phyloP scores from a whole-genome alignment of 1,140 invertebrate species.

The Zaprionus africanus region DNA sequence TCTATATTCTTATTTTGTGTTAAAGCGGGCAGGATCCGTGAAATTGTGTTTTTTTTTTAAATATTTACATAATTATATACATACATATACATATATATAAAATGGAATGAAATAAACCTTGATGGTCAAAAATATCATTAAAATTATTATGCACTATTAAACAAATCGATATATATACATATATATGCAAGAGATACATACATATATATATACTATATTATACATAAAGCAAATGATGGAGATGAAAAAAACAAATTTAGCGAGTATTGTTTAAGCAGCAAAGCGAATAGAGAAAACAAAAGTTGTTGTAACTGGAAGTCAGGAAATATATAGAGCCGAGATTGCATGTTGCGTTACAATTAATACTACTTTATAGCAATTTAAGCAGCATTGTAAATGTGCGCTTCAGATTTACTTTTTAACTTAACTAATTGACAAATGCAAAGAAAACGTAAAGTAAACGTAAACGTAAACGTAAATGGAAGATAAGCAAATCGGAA shows the following conservation, averaged over 20 bases:
- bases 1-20: slow-evolving; percentile 61
- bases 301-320: slow-evolving; percentile 50
- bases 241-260: slow-evolving; percentile 20
- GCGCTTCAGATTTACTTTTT: slow-evolving; percentile 78
- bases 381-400: slow-evolving; percentile 81
- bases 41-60: slow-evolving; percentile 45
- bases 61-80: slow-evolving; percentile 16
- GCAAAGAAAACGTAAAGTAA: slow-evolving; percentile 27
- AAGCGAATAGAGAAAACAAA: slow-evolving; percentile 26
- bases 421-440: slow-evolving; percentile 53
- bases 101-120: slow-evolving; percentile 68
- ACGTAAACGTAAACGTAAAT: slow-evolving; percentile 36
- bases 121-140: slow-evolving; percentile 84
- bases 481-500: slow-evolving; percentile 12
- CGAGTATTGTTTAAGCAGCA: slow-evolving; percentile 45
- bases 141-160: slow-evolving; percentile 65
- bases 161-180: slow-evolving; percentile 45
- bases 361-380: slow-evolving; percentile 77
- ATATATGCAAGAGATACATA: slow-evolving; percentile 26
- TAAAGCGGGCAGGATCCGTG: slow-evolving; percentile 77
- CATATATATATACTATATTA: slow-evolving; percentile 36
- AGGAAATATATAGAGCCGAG: slow-evolving; percentile 12
- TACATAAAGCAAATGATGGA: slow-evolving; percentile 11
- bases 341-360: slow-evolving; percentile 12
- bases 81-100: slow-evolving; percentile 40